Evolutionary conservation across 1,140 invertebrate genomes (phyloP).

Genomic region (Lutraria rhynchaena): DNA sequence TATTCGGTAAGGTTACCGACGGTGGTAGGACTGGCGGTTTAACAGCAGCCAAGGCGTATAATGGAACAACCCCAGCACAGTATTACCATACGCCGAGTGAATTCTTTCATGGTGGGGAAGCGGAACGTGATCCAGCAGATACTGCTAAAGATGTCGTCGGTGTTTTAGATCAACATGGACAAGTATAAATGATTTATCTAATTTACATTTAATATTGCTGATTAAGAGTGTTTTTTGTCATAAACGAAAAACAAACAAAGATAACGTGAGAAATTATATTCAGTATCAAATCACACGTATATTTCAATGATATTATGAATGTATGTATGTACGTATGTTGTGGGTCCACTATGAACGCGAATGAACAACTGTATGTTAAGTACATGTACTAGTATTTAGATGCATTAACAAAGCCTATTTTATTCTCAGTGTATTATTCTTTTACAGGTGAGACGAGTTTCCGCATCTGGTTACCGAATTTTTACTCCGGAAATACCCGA

Average conservation of each 20-base stretch:
- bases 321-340: no score
- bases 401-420: not conserved
- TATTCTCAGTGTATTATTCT: no score
- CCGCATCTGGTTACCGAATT: constrained; percentile 65
- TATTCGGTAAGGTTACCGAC: constrained; percentile 2
- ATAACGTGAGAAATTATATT: no score
- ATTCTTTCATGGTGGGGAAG: constrained; percentile 65
- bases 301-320: no score
- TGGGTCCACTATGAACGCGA: not conserved
- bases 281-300: no score
- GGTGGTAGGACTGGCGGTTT: constrained; percentile 61
- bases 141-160: constrained; percentile 50
- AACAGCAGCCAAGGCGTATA: constrained; percentile 65
- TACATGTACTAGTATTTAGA: no score
- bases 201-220: no score
- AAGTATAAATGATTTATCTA: constrained; percentile 2
- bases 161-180: constrained; percentile 65
- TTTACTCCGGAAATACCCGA: constrained; percentile 65
- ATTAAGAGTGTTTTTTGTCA: no score
- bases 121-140: constrained; percentile 41
- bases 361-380: not conserved
- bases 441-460: constrained; percentile 47
- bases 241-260: no score
- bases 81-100: constrained; percentile 69
- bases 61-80: constrained; percentile 61